Percentiles rank a stretch among this genome's conserved stretches.
phyloP scores from a whole-genome alignment of 1,140 invertebrate species.

The Hormaphis cornu region DNA sequence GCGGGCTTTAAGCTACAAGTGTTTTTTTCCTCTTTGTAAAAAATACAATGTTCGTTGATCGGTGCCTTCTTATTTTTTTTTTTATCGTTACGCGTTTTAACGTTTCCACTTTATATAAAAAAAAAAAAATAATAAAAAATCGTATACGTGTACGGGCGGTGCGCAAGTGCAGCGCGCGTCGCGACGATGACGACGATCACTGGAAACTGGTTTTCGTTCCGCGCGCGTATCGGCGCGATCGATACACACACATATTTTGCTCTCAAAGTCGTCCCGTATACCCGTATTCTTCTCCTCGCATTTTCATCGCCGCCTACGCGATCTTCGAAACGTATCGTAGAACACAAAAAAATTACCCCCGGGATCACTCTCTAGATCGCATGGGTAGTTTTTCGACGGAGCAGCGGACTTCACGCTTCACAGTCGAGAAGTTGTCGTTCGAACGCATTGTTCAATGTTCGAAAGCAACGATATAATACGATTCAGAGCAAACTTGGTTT shows the following conservation, averaged over 20 bases:
- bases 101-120: constrained; percentile 22
- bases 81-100: not conserved
- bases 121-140: too few species aligned
- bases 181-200: not conserved
- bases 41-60: constrained; percentile 14
- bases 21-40: not conserved
- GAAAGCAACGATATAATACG: too few species aligned
- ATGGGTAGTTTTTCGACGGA: too few species aligned
- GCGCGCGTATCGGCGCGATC: constrained; percentile 2
- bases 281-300: not conserved
- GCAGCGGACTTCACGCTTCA: too few species aligned
- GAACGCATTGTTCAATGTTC: too few species aligned
- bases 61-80: constrained; percentile 7
- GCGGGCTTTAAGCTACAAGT: not conserved
- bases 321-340: not conserved
- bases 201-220: constrained; percentile 29
- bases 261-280: too few species aligned
- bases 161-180: not conserved
- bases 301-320: not conserved
- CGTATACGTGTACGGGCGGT: not conserved
- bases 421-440: too few species aligned
- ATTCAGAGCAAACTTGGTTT: too few species aligned
- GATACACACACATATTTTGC: too few species aligned
- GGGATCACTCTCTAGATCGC: too few species aligned
- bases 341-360: too few species aligned